A percentile compares a stretch with the other conserved stretches of the same genome.
These are phyloP conservation scores for Rhinoderma darwinii DNA, from an alignment of 2,113 vertebrate genomes.

Conservation along the genomic window DNA sequence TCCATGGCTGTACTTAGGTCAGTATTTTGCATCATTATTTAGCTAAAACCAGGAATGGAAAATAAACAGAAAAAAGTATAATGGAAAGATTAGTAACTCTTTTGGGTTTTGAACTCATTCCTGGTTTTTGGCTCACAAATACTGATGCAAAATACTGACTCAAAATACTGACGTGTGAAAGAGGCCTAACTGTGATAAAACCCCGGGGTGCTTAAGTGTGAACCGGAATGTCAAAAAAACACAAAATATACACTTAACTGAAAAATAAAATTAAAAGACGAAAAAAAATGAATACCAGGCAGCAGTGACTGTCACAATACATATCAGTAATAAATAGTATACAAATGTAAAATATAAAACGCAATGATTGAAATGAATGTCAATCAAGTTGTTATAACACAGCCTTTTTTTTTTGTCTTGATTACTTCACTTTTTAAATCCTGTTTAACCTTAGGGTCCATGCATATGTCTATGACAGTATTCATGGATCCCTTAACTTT, in stretches of 20 bases:
- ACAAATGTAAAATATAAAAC: constrained; percentile 5
- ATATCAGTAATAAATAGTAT: not conserved
- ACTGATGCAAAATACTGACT: no score
- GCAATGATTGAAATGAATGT: not conserved
- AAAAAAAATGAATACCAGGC: not conserved
- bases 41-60: no score
- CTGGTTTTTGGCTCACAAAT: no score
- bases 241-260: not conserved
- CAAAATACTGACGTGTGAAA: no score
- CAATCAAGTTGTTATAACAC: not conserved
- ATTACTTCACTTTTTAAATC: not conserved
- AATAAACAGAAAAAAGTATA: no score
- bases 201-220: not conserved
- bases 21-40: no score
- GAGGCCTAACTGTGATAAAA: no score
- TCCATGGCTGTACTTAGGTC: no score
- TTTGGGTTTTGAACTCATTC: no score
- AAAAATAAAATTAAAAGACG: not conserved
- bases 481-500: no score
- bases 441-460: not conserved
- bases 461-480: no score
- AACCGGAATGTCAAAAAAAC: not conserved
- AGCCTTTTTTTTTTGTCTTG: not conserved
- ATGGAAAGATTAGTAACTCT: no score
- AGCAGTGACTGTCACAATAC: not conserved